These are phyloP conservation scores for Orcinus orca DNA, from an alignment of 2,113 vertebrate genomes.

Conservation along the genomic window DNA sequence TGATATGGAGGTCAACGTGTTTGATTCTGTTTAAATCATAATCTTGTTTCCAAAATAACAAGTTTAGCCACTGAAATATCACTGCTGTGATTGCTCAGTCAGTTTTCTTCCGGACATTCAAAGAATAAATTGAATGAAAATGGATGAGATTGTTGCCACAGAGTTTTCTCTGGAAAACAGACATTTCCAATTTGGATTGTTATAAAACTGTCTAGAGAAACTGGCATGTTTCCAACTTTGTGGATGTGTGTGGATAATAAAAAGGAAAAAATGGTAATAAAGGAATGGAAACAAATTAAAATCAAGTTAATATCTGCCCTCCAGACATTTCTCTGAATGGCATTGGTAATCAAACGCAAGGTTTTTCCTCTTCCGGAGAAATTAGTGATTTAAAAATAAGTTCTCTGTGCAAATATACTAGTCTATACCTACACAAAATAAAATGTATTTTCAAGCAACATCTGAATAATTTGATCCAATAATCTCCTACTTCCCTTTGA, in stretches of 20 bases:
- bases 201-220: constrained; percentile 39
- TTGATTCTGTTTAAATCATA: constrained; percentile 50
- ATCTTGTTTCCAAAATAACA: constrained; percentile 47
- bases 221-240: not conserved
- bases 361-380: not conserved
- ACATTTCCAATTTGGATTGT: constrained; percentile 3
- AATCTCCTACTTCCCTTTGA: not conserved
- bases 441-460: not conserved
- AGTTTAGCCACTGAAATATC: constrained; percentile 59
- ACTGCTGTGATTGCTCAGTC: constrained; percentile 24
- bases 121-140: constrained; percentile 69
- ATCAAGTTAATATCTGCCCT: constrained; percentile 6
- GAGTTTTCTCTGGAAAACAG: constrained; percentile 55
- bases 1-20: constrained; percentile 25
- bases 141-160: constrained; percentile 35
- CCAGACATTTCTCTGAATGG: constrained; percentile 26
- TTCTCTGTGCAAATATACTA: constrained; percentile 19
- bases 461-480: not conserved
- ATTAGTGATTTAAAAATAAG: constrained; percentile 38
- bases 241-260: constrained; percentile 14
- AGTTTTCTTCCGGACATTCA: constrained; percentile 61
- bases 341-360: constrained; percentile 15
- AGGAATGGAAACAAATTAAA: constrained; percentile 33
- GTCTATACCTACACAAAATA: not conserved
- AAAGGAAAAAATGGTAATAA: constrained; percentile 45